Conservation (phyloP, 2,113 vertebrate species). For the Trichomycterus rosablanca region DNA sequence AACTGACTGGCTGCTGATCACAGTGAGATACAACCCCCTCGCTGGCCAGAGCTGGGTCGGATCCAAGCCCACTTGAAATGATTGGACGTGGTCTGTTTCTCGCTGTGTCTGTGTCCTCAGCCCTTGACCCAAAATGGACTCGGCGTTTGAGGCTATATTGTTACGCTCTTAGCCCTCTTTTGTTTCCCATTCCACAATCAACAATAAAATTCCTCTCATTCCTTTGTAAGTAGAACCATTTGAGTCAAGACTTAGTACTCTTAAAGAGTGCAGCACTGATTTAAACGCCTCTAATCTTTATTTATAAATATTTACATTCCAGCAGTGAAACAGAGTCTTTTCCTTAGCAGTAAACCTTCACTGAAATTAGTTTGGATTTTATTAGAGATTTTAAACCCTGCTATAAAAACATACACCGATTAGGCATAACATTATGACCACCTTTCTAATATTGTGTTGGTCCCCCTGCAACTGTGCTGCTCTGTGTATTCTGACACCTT, state of each 20-base stretch:
- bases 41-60: constrained; percentile 9
- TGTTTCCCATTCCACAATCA: constrained; percentile 7
- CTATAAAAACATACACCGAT: too few species aligned
- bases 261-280: not conserved
- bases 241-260: not conserved
- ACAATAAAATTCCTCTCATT: constrained; percentile 20
- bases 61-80: constrained; percentile 15
- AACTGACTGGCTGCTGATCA: constrained; percentile 44
- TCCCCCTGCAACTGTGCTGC: too few species aligned
- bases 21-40: constrained; percentile 29
- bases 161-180: not conserved
- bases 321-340: too few species aligned
- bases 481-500: too few species aligned
- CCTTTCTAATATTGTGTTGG: too few species aligned
- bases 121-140: constrained; percentile 3
- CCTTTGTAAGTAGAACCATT: constrained; percentile 21
- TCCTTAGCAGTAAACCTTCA: too few species aligned
- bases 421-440: too few species aligned
- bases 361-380: too few species aligned
- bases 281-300: too few species aligned
- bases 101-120: constrained; percentile 3
- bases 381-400: too few species aligned
- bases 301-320: too few species aligned
- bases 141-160: not conserved
- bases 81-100: constrained; percentile 10